These are phyloP conservation scores for Tauraco hartlaubi DNA, from an alignment of 2,797 vertebrate genomes.

Conservation along the genomic window DNA sequence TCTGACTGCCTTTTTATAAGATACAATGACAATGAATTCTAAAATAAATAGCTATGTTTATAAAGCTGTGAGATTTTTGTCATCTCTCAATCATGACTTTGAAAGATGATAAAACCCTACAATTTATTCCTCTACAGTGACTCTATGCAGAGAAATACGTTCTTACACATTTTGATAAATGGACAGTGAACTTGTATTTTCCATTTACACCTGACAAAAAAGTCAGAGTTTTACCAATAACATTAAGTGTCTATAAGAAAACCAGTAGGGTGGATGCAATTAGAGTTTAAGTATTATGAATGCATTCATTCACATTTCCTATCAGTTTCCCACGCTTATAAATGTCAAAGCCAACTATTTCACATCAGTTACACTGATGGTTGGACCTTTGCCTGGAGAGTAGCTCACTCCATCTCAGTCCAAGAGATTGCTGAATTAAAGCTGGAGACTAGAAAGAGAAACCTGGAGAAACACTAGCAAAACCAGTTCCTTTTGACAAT, in stretches of 20 bases:
- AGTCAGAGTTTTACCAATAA: neutral
- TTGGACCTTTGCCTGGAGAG: neutral
- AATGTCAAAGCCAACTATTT: neutral
- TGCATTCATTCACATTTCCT: neutral
- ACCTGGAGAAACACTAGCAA: neutral
- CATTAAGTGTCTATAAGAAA: neutral
- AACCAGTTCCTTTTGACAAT: neutral
- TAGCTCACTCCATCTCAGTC: neutral
- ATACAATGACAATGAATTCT: neutral
- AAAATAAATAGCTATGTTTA: constrained; percentile 42
- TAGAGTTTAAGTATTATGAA: neutral
- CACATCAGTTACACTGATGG: neutral
- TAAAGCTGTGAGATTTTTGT: constrained; percentile 37
- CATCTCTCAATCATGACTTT: constrained; percentile 3
- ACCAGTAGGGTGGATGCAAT: neutral
- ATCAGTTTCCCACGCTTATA: neutral
- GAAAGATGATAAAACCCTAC: neutral
- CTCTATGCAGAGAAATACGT: neutral
- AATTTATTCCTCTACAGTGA: neutral
- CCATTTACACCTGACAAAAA: neutral
- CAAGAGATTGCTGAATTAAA: neutral
- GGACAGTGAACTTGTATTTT: neutral
- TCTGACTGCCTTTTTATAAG: constrained; percentile 46
- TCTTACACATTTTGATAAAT: neutral
- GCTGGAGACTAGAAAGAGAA: neutral